phyloP scores from a whole-genome alignment of 2,113 vertebrate genomes.

The Xerus inauris region DNA sequence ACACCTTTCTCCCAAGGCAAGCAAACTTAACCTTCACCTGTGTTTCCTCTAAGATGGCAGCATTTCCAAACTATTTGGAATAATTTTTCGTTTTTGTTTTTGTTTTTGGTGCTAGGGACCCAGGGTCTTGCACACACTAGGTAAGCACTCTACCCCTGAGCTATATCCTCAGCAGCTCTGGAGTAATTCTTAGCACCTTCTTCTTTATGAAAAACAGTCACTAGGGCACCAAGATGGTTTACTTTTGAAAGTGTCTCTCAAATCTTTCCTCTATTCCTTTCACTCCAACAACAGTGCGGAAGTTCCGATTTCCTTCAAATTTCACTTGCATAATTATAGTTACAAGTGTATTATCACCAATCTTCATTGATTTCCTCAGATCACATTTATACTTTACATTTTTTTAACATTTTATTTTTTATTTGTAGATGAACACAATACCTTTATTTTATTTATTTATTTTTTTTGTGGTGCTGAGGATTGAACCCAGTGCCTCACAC shows the following conservation, averaged over 20 bases:
- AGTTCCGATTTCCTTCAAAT: background rate
- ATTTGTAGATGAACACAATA: too few species aligned
- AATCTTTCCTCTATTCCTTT: background rate
- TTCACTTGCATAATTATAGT: background rate
- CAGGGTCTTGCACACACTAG: too few species aligned
- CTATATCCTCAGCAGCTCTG: too few species aligned
- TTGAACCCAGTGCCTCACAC: too few species aligned
- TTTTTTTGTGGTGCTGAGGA: too few species aligned
- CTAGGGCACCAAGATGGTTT: background rate
- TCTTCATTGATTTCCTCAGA: background rate
- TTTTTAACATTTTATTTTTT: too few species aligned
- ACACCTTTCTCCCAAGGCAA: background rate
- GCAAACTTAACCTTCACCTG: background rate
- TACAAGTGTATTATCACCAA: background rate
- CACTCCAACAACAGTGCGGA: background rate
- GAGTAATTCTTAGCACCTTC: background rate
- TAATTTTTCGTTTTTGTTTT: background rate
- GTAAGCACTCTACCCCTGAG: too few species aligned
- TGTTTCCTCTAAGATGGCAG: background rate
- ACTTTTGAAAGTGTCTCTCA: background rate
- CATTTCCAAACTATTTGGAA: background rate
- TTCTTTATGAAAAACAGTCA: background rate
- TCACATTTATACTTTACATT: background rate
- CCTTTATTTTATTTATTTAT: too few species aligned
- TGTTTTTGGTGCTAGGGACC: too few species aligned